These are phyloP conservation scores for Astreopora myriophthalma DNA, from an alignment of 64 coral and sea anemone species.

Conservation along the genomic window DNA sequence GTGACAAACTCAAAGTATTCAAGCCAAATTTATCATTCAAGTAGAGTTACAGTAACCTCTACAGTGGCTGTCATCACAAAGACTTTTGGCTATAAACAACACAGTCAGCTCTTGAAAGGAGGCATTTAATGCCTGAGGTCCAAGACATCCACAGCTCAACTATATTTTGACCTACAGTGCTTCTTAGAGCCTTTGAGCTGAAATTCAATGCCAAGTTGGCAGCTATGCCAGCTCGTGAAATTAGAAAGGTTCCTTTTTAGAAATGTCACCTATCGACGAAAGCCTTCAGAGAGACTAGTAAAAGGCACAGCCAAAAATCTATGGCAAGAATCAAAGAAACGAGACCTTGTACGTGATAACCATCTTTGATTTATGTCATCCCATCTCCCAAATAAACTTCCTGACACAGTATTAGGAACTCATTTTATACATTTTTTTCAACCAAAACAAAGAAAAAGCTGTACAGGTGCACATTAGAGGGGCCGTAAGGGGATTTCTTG, in stretches of 20 bases:
- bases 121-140: no score
- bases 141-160: no score
- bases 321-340: background rate
- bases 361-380: background rate
- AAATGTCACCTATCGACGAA: no score
- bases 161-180: no score
- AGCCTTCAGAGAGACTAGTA: background rate
- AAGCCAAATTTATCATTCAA: background rate
- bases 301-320: background rate
- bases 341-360: background rate
- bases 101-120: background rate
- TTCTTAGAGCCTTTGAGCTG: no score
- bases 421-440: background rate
- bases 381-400: background rate
- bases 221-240: no score
- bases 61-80: background rate
- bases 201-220: no score
- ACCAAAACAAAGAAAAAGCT: background rate
- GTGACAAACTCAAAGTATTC: background rate
- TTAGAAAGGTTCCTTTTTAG: no score
- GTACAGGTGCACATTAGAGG: background rate
- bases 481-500: no score
- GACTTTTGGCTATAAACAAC: background rate
- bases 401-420: background rate
- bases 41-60: background rate